Evolutionary conservation across 2,113 vertebrate species (phyloP).

Genomic region (Setophaga kirtlandii): DNA sequence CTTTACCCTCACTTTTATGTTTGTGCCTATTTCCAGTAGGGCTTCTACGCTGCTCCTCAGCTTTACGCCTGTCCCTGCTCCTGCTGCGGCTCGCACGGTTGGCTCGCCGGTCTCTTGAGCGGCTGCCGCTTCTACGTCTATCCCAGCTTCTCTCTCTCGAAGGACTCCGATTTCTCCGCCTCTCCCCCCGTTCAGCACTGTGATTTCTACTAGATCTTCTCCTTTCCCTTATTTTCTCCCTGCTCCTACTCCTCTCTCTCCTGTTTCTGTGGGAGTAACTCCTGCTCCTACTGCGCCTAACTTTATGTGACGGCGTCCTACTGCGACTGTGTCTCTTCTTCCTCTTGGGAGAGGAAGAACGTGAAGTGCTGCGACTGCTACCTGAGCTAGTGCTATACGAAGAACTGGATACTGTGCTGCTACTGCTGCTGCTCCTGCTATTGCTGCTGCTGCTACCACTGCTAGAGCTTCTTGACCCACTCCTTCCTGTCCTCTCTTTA

Average conservation of each 20-base stretch:
- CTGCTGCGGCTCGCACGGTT: conserved; percentile 90
- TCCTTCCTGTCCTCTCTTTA: conserved; percentile 83
- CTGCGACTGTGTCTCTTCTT: conserved; percentile 85
- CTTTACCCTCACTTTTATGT: conserved; percentile 80
- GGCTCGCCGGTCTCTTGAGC: conserved; percentile 84
- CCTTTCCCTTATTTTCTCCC: conserved; percentile 79
- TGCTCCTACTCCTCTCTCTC: conserved; percentile 79
- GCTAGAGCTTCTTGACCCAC: conserved; percentile 83
- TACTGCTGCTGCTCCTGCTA: conserved; percentile 85
- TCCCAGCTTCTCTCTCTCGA: conserved; percentile 84
- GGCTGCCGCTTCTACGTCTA: conserved; percentile 83
- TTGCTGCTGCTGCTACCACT: conserved; percentile 87
- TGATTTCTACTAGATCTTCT: conserved; percentile 85
- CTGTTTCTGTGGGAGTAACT: conserved; percentile 79
- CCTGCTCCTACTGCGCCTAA: conserved; percentile 85
- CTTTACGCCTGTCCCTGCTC: conserved; percentile 87
- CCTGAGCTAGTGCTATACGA: conserved; percentile 89
- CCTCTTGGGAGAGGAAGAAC: conserved; percentile 88
- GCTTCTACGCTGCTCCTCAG: conserved; percentile 82
- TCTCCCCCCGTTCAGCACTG: conserved; percentile 78
- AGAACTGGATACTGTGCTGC: conserved; percentile 87
- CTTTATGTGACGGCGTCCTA: conserved; percentile 78
- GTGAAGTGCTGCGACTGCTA: conserved; percentile 88
- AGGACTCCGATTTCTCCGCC: conserved; percentile 79
- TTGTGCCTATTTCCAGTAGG: conserved; percentile 80